Evolutionary conservation across 1,140 invertebrate species (phyloP).

Genomic region (Maniola jurtina): DNA sequence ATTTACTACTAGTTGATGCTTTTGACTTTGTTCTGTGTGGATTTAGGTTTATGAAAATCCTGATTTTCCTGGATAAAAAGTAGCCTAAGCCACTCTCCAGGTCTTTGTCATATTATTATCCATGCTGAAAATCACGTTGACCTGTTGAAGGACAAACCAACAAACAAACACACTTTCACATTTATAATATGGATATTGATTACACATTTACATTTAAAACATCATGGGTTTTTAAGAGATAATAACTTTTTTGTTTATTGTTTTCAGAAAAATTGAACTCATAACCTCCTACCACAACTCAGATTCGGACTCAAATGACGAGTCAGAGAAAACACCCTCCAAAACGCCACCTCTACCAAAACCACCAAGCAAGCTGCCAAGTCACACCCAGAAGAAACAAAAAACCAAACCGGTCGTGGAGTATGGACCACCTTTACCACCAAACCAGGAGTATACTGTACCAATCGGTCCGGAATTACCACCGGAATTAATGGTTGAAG

Average conservation of each 20-base stretch:
- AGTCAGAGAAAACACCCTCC: conserved; percentile 43
- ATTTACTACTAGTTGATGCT: neutral
- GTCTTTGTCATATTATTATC: no score
- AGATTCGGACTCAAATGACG: conserved; percentile 70
- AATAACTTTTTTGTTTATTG: conserved; percentile 17
- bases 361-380: conserved; percentile 32
- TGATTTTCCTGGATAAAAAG: no score
- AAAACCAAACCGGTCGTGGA: conserved; percentile 48
- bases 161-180: no score
- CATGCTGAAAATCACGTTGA: no score
- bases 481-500: conserved; percentile 39
- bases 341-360: conserved; percentile 23
- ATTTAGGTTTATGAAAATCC: no score
- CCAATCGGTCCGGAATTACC: conserved; percentile 64
- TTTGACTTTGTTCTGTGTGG: no score
- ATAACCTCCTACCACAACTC: conserved; percentile 72
- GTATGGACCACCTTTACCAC: conserved; percentile 57
- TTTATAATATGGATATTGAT: no score
- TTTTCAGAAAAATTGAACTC: conserved; percentile 68
- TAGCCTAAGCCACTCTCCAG: no score
- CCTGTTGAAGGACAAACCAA: no score
- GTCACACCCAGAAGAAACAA: conserved; percentile 43
- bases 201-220: no score
- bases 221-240: no score
- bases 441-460: conserved; percentile 47